phyloP scores from a whole-genome alignment of 2,888 invertebrate genomes.

The Latrodectus elegans region DNA sequence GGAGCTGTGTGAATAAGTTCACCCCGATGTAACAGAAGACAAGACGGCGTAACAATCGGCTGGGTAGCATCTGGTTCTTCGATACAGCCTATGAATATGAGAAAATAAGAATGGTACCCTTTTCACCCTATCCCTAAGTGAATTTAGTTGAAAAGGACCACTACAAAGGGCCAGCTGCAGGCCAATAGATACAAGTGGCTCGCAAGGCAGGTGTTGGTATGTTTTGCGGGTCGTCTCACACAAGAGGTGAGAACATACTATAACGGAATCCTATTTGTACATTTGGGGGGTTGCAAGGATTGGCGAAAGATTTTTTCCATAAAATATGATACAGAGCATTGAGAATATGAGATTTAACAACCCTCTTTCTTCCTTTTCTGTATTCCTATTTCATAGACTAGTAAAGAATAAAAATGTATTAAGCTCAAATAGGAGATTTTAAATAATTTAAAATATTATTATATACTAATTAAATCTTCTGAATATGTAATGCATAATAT shows the following conservation, averaged over 20 bases:
- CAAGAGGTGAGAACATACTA: conserved; percentile 47
- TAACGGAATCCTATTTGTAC: conserved; percentile 33
- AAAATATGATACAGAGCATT: background rate
- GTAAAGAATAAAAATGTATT: too few relatives aligned
- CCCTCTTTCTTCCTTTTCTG: too few relatives aligned
- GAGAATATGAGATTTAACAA: too few relatives aligned
- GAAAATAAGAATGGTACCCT: conserved; percentile 61
- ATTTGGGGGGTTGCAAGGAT: conserved; percentile 25
- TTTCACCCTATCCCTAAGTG: conserved; percentile 66
- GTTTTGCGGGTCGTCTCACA: conserved; percentile 65
- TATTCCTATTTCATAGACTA: too few relatives aligned
- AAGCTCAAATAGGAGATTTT: too few relatives aligned
- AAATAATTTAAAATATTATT: too few relatives aligned
- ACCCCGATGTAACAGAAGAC: conserved; percentile 32
- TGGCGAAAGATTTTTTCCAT: conserved; percentile 5
- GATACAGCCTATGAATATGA: conserved; percentile 62
- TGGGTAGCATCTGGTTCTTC: conserved; percentile 47
- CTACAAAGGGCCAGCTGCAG: conserved; percentile 67
- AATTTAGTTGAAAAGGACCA: conserved; percentile 62
- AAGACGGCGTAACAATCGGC: conserved; percentile 51
- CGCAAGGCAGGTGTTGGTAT: conserved; percentile 57
- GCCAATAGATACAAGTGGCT: conserved; percentile 66
- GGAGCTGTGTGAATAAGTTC: conserved; percentile 45
- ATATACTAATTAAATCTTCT: too few relatives aligned
- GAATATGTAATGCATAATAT: too few relatives aligned